phyloP scores from a whole-genome alignment of 2,113 vertebrate genomes.

The Deroptyus accipitrinus region DNA sequence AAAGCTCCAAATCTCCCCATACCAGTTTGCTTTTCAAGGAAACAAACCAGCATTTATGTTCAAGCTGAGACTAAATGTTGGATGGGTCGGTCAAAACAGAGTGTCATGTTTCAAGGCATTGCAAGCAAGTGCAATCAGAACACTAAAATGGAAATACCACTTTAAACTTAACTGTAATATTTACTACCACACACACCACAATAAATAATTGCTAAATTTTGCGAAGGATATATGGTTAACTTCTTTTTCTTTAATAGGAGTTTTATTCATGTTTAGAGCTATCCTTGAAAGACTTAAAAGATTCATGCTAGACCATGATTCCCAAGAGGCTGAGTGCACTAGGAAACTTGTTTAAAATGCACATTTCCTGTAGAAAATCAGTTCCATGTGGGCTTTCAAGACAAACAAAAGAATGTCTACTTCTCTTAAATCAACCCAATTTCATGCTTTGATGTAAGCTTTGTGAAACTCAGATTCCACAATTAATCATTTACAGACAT shows the following conservation, averaged over 20 bases:
- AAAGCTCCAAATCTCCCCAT: neutral
- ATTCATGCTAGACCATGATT: constrained; percentile 26
- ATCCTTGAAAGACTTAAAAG: constrained; percentile 16
- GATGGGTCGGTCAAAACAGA: neutral
- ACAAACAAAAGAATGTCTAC: constrained; percentile 67
- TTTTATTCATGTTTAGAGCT: neutral
- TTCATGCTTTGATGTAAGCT: constrained; percentile 68
- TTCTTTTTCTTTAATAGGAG: neutral
- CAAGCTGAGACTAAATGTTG: neutral
- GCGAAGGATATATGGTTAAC: neutral
- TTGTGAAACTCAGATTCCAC: constrained; percentile 54
- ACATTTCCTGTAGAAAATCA: constrained; percentile 73
- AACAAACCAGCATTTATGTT: neutral
- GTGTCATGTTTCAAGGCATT: neutral
- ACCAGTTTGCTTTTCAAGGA: neutral
- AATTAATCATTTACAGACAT: constrained; percentile 67
- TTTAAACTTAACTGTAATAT: neutral
- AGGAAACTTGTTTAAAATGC: constrained; percentile 70
- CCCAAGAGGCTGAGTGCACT: constrained; percentile 40
- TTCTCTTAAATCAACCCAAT: constrained; percentile 61
- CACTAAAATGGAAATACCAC: neutral
- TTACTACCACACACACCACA: neutral
- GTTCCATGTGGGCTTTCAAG: constrained; percentile 65
- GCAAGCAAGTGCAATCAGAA: neutral
- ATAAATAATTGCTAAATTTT: neutral